Base-by-base conservation (phyloP, 2,113 vertebrate genomes). In the Leuciscus idus region DNA sequence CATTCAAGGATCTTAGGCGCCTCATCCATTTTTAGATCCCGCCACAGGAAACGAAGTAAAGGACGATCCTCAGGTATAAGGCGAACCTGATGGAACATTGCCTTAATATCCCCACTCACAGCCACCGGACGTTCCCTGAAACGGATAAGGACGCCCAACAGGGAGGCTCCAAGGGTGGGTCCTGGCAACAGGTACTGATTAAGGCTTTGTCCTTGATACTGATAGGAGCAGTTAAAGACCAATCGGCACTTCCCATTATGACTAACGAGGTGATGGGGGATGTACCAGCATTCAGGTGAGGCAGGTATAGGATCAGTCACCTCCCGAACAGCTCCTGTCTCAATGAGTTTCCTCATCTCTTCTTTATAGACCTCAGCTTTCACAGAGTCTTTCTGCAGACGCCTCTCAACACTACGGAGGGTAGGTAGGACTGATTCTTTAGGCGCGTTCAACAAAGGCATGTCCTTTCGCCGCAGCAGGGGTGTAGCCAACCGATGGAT, bases 201-300 rank as follows among this genome's bases (percentile, higher is more conserved):
- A 28, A 77, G 26, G 23, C 23, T 77, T 8, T 55, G 74, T 52
- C 74, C 74, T 7, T 52, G n/a, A 11, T 52, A 77, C 13, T 75
- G 43, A 48, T 75, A 17, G 36, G 73, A 75, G n/a, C 81, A 84
- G 23, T 73, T 84, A 21, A 84, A 84, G 0, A 84, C 82, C 2
- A 74, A 4, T 9, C 81, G 0, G 4, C 4, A 9, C 33, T 75
- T 75, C 4, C 70, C 52, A 61, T 84, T 84, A 4, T 84, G 72
- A 8, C 33, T 17, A 9, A 84, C 57, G 7, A 84, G 6, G 46
- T 84, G 30, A 33, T 84, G 83, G 4, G 83, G 55, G 5, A 84
- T 62, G 36, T 62, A 84, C 70, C 30, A 30, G 30, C 30, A 30
- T 30, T 30, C 30, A 30, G 30, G 30, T 30, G 30, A 30, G 30